Evolutionary conservation across 2,797 vertebrate species (phyloP).

Genomic region (Huso huso): DNA sequence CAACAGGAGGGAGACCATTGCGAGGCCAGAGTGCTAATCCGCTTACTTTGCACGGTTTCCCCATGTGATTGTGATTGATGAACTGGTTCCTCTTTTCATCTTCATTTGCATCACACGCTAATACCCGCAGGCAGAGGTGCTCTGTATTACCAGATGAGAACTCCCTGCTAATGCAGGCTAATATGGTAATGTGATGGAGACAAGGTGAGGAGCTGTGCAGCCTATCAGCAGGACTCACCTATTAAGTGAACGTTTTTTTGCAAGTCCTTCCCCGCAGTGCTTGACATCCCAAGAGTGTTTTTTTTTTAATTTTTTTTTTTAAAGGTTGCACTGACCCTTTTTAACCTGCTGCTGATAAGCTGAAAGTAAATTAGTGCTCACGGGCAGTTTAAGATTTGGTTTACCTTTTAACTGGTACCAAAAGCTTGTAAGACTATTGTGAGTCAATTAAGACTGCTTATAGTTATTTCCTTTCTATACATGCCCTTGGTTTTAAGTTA

Average conservation of each 20-base stretch:
- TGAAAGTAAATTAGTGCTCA: background rate
- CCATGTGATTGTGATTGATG: slow-evolving; percentile 63
- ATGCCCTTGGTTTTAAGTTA: too few species aligned
- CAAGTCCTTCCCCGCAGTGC: slow-evolving; percentile 23
- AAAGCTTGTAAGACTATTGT: too few species aligned
- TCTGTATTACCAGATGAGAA: slow-evolving; percentile 35
- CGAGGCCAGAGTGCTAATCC: slow-evolving; percentile 50
- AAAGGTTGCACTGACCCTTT: slow-evolving; percentile 19
- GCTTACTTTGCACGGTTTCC: slow-evolving; percentile 47
- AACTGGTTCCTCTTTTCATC: slow-evolving; percentile 58
- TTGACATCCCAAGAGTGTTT: slow-evolving; percentile 8
- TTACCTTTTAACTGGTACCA: too few species aligned
- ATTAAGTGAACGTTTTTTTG: slow-evolving; percentile 28
- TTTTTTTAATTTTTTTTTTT: background rate
- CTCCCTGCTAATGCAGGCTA: slow-evolving; percentile 31
- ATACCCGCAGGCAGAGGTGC: slow-evolving; percentile 40
- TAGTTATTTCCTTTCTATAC: too few species aligned
- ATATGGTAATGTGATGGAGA: slow-evolving; percentile 30
- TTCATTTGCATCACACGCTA: slow-evolving; percentile 56
- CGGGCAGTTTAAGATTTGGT: too few species aligned
- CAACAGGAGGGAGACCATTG: slow-evolving; percentile 47
- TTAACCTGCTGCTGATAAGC: slow-evolving; percentile 9
- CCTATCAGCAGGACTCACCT: slow-evolving; percentile 27
- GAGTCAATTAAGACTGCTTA: too few species aligned
- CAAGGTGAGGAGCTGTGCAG: slow-evolving; percentile 26